Evolutionary conservation across 2,797 vertebrate species (phyloP).

Genomic region (Spea hammondii): DNA sequence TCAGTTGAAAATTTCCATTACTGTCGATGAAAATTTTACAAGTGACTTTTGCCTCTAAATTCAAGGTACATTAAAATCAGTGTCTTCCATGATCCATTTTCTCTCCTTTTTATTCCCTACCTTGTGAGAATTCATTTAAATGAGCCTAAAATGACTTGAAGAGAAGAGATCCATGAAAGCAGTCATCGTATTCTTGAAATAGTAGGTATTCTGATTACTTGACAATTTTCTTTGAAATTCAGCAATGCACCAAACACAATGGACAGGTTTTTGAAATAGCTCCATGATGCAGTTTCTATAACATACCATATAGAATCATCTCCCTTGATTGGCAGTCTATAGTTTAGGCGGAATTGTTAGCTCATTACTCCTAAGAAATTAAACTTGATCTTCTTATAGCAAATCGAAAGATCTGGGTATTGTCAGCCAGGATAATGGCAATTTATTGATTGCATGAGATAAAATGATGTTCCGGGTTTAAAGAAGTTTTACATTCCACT

Average conservation of each 20-base stretch:
- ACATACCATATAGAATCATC: background rate
- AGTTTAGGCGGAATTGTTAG: slow-evolving; percentile 1
- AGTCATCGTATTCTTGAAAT: background rate
- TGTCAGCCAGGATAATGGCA: slow-evolving; percentile 23
- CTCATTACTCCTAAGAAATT: slow-evolving; percentile 15
- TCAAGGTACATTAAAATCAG: background rate
- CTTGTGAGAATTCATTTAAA: background rate
- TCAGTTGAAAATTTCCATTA: background rate
- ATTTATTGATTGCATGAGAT: slow-evolving; percentile 26
- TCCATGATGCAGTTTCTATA: background rate
- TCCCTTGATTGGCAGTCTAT: background rate
- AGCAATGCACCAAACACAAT: background rate
- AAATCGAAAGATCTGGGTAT: slow-evolving; percentile 26
- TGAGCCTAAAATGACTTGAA: background rate
- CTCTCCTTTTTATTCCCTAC: background rate
- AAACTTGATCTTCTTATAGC: slow-evolving; percentile 28
- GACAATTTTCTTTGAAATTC: slow-evolving; percentile 4
- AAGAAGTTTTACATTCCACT: slow-evolving; percentile 19
- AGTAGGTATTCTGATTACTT: background rate
- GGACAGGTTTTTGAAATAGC: background rate
- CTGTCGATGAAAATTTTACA: background rate
- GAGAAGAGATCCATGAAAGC: background rate
- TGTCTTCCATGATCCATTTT: background rate
- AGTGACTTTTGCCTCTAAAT: background rate
- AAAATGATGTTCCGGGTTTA: slow-evolving; percentile 26